Evolutionary conservation across 1,140 invertebrate species (phyloP).

Genomic region (Tetragonula clypearis): DNA sequence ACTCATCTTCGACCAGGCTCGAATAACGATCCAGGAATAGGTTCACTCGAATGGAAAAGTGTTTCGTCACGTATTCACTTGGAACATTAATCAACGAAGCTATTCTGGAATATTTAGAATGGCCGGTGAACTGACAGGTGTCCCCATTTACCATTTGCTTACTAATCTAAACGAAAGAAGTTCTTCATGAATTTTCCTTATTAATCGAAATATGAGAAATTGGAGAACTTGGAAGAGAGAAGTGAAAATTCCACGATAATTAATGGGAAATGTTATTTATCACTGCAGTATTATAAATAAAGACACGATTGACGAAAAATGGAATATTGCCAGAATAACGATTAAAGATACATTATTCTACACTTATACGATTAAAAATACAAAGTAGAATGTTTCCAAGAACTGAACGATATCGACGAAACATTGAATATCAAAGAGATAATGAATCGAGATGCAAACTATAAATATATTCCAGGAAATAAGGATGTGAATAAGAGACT

Average conservation of each 20-base stretch:
- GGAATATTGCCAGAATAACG: background rate
- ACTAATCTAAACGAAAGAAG: background rate
- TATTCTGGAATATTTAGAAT: background rate
- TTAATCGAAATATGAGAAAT: background rate
- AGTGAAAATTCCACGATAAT: background rate
- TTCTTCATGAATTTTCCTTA: background rate
- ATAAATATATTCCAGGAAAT: background rate
- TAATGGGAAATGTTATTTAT: background rate
- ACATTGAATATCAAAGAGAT: no score
- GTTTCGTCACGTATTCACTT: slow-evolving; percentile 26
- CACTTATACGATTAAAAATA: background rate
- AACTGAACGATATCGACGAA: no score
- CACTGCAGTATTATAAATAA: no score
- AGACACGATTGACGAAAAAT: background rate
- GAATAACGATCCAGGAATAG: slow-evolving; percentile 4
- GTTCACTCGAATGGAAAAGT: slow-evolving; percentile 10
- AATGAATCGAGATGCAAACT: background rate
- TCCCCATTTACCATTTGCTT: background rate
- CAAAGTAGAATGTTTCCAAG: no score
- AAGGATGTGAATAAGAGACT: background rate
- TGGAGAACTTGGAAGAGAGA: background rate
- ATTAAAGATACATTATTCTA: no score
- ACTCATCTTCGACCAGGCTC: background rate
- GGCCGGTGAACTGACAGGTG: background rate
- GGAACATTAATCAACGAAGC: slow-evolving; percentile 10